A percentile compares a stretch with the other conserved stretches of the same genome.
Evolutionary conservation across 2,888 invertebrate genomes (phyloP).

Genomic region (Pollenia amentaria): DNA sequence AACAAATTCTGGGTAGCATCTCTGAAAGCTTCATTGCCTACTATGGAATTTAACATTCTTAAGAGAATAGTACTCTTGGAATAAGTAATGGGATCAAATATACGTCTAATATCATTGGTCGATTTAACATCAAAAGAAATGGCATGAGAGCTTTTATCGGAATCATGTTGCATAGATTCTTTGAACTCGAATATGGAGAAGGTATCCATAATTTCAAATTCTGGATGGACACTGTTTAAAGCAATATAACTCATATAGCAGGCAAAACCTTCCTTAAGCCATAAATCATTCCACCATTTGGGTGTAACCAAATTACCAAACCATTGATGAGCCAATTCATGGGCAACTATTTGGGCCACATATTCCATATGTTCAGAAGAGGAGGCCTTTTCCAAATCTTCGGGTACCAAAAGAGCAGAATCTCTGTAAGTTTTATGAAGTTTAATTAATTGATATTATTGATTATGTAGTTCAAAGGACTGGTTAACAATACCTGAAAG

Average conservation of each 20-base stretch:
- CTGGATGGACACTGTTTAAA: constrained; percentile 85
- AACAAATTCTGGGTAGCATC: constrained; percentile 86
- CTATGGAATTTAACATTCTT: constrained; percentile 89
- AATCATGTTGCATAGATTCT: constrained; percentile 87
- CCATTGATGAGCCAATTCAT: constrained; percentile 94
- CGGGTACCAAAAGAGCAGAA: constrained; percentile 86
- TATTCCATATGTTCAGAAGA: constrained; percentile 87
- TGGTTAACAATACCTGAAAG: constrained; percentile 84
- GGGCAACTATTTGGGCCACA: constrained; percentile 89
- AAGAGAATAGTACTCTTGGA: constrained; percentile 90
- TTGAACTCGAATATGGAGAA: constrained; percentile 86
- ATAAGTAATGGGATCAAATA: constrained; percentile 91
- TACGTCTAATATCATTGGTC: constrained; percentile 87
- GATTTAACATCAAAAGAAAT: constrained; percentile 88
- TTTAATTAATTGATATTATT: background rate
- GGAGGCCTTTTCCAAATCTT: constrained; percentile 82
- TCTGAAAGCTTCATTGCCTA: constrained; percentile 87
- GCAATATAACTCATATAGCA: constrained; percentile 85
- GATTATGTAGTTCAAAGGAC: background rate
- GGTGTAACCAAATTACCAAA: constrained; percentile 91
- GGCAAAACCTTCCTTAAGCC: constrained; percentile 88
- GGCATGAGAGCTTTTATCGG: constrained; percentile 87
- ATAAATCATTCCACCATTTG: constrained; percentile 90
- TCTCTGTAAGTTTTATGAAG: constrained; percentile 85
- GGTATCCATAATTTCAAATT: constrained; percentile 87